phyloP scores from a whole-genome alignment of 2,888 invertebrate species.

The Monochamus alternatus region DNA sequence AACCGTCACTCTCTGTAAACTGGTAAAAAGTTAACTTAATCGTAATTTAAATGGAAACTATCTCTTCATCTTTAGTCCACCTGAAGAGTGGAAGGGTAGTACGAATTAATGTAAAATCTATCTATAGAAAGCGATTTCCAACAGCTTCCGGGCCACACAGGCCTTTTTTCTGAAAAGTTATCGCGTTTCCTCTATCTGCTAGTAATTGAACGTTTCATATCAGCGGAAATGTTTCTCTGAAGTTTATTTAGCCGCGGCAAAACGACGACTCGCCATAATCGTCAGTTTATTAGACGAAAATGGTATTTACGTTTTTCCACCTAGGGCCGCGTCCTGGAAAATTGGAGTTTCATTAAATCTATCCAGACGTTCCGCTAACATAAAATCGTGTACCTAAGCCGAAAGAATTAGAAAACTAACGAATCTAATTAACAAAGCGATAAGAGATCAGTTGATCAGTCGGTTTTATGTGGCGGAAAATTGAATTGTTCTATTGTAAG shows the following conservation, averaged over 20 bases:
- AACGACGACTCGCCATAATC: background rate
- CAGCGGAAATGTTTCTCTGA: background rate
- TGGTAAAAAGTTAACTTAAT: too few species aligned
- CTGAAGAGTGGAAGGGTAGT: background rate
- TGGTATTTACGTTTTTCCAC: background rate
- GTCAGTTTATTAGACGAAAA: background rate
- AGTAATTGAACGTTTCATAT: background rate
- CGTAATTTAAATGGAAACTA: background rate
- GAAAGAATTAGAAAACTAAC: too few species aligned
- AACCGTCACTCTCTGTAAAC: too few species aligned
- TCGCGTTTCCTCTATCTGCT: background rate
- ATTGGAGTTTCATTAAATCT: too few species aligned
- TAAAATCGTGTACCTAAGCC: too few species aligned
- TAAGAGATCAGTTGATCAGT: too few species aligned
- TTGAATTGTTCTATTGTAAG: too few species aligned
- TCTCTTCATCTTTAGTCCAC: background rate
- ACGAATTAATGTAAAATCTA: background rate
- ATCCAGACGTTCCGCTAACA: too few species aligned
- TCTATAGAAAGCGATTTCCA: background rate
- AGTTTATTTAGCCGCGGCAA: background rate
- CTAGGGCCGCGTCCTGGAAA: too few species aligned
- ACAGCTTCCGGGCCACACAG: background rate
- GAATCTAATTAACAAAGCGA: too few species aligned
- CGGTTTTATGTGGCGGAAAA: too few species aligned
- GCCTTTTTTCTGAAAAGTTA: background rate